Conservation (phyloP, 1,140 invertebrate genomes). For the Trachymyrmex cornetzi region DNA sequence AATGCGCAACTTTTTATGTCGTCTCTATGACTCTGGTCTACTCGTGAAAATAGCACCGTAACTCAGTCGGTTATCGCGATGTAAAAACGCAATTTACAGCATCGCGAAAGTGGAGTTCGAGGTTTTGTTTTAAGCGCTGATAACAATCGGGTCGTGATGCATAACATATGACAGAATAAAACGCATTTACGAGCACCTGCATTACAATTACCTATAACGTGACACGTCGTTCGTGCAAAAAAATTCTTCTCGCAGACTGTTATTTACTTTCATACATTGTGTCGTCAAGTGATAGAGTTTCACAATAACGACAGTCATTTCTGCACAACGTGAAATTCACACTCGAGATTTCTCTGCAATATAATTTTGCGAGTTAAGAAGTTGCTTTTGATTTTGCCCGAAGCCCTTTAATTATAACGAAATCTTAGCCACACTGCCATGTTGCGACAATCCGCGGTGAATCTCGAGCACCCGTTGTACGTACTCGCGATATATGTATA, state of each 20-base stretch:
- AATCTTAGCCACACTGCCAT: background rate
- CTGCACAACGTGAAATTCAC: background rate
- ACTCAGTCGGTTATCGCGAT: constrained; percentile 43
- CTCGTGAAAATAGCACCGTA: constrained; percentile 19
- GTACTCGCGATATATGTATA: background rate
- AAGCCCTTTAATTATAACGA: background rate
- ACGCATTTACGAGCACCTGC: constrained; percentile 15
- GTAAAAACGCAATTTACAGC: constrained; percentile 55
- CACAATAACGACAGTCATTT: background rate
- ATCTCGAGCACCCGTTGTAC: constrained; percentile 20
- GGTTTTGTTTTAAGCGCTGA: constrained; percentile 47
- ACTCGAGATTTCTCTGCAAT: background rate
- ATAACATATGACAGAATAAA: constrained; percentile 51
- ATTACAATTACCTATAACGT: constrained; percentile 15
- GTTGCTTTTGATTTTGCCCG: background rate
- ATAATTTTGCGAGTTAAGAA: background rate
- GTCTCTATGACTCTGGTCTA: background rate
- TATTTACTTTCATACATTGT: background rate
- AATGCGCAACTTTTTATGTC: constrained; percentile 29
- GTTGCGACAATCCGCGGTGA: background rate
- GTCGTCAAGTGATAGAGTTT: background rate
- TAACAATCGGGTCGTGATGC: constrained; percentile 48
- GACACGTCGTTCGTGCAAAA: background rate
- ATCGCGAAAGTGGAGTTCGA: constrained; percentile 37
- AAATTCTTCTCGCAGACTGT: background rate